A percentile compares a stretch with the other conserved stretches of the same genome.
These are phyloP conservation scores for Epinotia demarniana DNA, from an alignment of 2,888 invertebrate species.

Conservation along the genomic window DNA sequence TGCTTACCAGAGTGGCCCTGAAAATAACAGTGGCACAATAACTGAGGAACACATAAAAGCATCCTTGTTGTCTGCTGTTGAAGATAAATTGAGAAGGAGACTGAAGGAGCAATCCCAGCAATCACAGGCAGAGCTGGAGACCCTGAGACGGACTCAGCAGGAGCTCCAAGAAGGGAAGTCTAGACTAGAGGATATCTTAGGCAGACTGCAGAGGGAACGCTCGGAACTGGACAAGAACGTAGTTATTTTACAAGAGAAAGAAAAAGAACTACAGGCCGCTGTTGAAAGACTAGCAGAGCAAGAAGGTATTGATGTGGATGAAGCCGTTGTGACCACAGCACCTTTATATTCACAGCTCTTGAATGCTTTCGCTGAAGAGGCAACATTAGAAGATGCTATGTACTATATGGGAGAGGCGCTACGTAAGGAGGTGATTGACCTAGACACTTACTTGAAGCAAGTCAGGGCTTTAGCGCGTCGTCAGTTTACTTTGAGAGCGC, in stretches of 20 bases:
- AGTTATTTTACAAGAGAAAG: slow-evolving; percentile 92
- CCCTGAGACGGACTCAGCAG: slow-evolving; percentile 93
- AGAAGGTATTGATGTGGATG: slow-evolving; percentile 95
- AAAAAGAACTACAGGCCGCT: slow-evolving; percentile 92
- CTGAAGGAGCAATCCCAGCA: slow-evolving; percentile 96
- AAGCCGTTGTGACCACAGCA: slow-evolving; percentile 98
- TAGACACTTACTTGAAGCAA: slow-evolving; percentile 98
- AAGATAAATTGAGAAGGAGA: slow-evolving; percentile 95
- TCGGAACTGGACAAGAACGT: slow-evolving; percentile 94
- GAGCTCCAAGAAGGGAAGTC: slow-evolving; percentile 94
- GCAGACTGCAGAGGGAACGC: slow-evolving; percentile 90
- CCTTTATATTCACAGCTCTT: slow-evolving; percentile 98
- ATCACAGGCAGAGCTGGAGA: slow-evolving; percentile 96
- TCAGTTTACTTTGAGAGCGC: slow-evolving; percentile 97
- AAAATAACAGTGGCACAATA: slow-evolving; percentile 90
- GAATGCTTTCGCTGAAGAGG: slow-evolving; percentile 98
- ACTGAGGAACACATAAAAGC: slow-evolving; percentile 98
- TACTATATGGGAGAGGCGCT: slow-evolving; percentile 99
- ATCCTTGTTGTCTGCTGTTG: slow-evolving; percentile 96
- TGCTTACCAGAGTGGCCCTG: slow-evolving; percentile 64
- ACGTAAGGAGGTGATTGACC: slow-evolving; percentile 95
- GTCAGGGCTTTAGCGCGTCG: slow-evolving; percentile 97
- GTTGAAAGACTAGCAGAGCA: slow-evolving; percentile 90
- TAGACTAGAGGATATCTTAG: slow-evolving; percentile 91
- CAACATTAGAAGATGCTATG: slow-evolving; percentile 98